Conservation (phyloP, 2,888 invertebrate species). For the Stenodema calcarata region DNA sequence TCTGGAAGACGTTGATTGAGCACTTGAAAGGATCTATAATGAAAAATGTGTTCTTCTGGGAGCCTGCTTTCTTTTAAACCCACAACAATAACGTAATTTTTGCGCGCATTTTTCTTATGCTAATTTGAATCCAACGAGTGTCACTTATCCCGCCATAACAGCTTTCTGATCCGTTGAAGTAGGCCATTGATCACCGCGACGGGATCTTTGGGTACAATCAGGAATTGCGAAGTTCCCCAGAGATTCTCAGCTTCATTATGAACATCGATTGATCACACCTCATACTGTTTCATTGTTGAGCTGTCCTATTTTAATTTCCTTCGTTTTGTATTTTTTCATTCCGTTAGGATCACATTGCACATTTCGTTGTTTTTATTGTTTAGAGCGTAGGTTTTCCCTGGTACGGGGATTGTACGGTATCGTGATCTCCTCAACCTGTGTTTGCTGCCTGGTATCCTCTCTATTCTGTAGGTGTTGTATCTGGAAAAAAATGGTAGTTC, state of each 20-base stretch:
- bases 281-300: not conserved
- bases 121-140: no score
- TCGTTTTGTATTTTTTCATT: not conserved
- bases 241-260: not conserved
- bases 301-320: not conserved
- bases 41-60: no score
- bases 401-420: conserved; percentile 65
- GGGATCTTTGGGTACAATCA: no score
- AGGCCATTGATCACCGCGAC: no score
- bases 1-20: no score
- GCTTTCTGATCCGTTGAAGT: no score
- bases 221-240: not conserved
- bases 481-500: conserved; percentile 60
- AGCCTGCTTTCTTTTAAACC: no score
- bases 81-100: no score
- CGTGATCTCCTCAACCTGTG: conserved; percentile 68
- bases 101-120: no score
- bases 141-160: no score
- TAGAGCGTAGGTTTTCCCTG: conserved; percentile 76
- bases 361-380: conserved; percentile 81
- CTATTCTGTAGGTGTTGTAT: conserved; percentile 70
- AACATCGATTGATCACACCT: not conserved
- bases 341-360: conserved; percentile 63
- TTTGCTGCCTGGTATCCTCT: conserved; percentile 71
- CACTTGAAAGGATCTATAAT: no score